Evolutionary conservation across 2,888 invertebrate species (phyloP), one percentile per base, ranked within the genome.

Genomic region (Cylloceria caligata): DNA sequence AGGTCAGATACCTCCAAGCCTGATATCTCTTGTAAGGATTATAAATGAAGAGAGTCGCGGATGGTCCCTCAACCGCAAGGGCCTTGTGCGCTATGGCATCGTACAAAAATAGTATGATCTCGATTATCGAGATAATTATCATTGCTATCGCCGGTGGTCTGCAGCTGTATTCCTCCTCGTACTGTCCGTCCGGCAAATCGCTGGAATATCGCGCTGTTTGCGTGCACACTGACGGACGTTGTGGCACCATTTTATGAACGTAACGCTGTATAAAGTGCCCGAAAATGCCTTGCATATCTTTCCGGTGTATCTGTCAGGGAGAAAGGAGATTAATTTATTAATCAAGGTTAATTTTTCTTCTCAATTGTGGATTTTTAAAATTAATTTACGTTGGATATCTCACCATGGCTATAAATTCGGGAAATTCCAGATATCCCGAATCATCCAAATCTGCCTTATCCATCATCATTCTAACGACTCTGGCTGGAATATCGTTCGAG

Each of bases 101-200:
- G 24, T 89, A 92, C 9, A 92, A 83, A 81, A 91, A 97, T 89
- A 96, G 94, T 27, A 95, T 94, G 86, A 98, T 98, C 94, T 99
- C 98, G 86, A 98, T 93, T 79, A 98, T 89, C 3, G 98, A 98
- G 88, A 99, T 96, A 81, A 97, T 93, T 83, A 98, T 95, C 97
- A 99, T 98, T 90, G 98, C 97, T 72, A 99, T 90, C 0, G 97
- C 96, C 0, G 99, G 99, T 13, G 99, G 99, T 92, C 96, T 96
- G 90, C 99, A 98, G 82, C 95, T 96, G 94, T 99, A 99, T 91
- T 98, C 96, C 88, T 97, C 96, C 89, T 98, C 96, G 93, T 98
- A 98, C 5, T 96, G 95, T 2, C 96, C 96, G 93, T 96, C 96
- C 9, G 91, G 90, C 68, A 84, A 93, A 81, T 94, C 93, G 75